Evolutionary conservation across 2,113 vertebrate species (phyloP).

Genomic region (Aptenodytes patagonicus): DNA sequence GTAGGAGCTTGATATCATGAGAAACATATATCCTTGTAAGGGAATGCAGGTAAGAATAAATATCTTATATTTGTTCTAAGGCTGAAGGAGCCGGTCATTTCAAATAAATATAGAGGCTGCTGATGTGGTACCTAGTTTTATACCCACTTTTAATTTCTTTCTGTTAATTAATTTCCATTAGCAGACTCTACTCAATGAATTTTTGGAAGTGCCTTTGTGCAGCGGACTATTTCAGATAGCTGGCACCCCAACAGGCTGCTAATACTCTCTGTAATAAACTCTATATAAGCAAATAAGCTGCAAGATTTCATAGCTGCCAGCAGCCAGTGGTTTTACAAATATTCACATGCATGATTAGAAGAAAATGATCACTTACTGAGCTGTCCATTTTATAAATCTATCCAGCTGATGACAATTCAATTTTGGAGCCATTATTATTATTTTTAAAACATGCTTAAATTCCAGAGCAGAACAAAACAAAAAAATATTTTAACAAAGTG

Average conservation of each 20-base stretch:
- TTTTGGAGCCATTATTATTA: background rate
- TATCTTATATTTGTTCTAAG: background rate
- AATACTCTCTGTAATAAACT: background rate
- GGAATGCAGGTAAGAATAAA: background rate
- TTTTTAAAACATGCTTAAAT: background rate
- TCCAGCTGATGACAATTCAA: background rate
- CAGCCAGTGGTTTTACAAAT: background rate
- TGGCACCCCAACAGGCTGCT: background rate
- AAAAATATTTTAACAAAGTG: background rate
- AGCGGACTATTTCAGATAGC: background rate
- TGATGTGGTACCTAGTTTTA: constrained; percentile 12
- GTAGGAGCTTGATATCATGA: background rate
- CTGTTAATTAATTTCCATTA: constrained; percentile 37
- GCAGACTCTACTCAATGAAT: background rate
- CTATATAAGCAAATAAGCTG: background rate
- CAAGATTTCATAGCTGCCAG: background rate
- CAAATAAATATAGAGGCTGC: constrained; percentile 41
- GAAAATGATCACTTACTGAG: background rate
- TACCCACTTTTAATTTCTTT: constrained; percentile 29
- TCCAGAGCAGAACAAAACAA: background rate
- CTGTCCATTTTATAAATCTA: background rate
- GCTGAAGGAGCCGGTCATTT: constrained; percentile 7
- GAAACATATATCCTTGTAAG: background rate
- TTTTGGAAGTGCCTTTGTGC: background rate
- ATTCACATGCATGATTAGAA: background rate